These are phyloP conservation scores for Ophion costatus DNA, from an alignment of 2,888 invertebrate genomes.

Conservation along the genomic window DNA sequence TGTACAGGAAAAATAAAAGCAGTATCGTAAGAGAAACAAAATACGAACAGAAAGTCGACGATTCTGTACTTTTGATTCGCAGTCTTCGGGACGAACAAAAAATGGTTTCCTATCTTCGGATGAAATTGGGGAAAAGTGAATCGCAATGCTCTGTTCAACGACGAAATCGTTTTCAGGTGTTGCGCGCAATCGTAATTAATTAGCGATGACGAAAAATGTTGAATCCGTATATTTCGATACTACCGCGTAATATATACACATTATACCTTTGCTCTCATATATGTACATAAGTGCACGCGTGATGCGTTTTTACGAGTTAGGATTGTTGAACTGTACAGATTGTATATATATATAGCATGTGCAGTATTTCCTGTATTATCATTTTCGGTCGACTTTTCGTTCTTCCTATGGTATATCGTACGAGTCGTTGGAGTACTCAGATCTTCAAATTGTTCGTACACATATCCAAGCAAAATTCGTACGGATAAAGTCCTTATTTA, in stretches of 20 bases:
- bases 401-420: not conserved
- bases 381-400: constrained; percentile 2
- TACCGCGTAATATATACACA: constrained; percentile 13
- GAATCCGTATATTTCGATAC: constrained; percentile 41
- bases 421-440: not conserved
- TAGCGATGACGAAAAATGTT: constrained; percentile 18
- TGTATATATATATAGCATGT: constrained; percentile 59
- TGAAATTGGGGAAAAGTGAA: not conserved
- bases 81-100: not conserved
- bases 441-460: not conserved
- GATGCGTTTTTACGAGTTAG: constrained; percentile 26
- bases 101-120: constrained; percentile 1
- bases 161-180: not conserved
- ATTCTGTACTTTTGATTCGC: not conserved
- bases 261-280: constrained; percentile 39
- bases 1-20: constrained; percentile 15
- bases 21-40: not conserved
- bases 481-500: not conserved
- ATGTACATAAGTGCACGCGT: constrained; percentile 45
- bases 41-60: not conserved
- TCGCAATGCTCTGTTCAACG: not conserved
- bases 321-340: constrained; percentile 55
- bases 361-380: constrained; percentile 43
- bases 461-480: not conserved
- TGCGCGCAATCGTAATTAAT: not conserved